Evolutionary conservation across 2,797 vertebrate species (phyloP), one percentile per base, ranked within the genome.

Genomic region (Mus caroli): DNA sequence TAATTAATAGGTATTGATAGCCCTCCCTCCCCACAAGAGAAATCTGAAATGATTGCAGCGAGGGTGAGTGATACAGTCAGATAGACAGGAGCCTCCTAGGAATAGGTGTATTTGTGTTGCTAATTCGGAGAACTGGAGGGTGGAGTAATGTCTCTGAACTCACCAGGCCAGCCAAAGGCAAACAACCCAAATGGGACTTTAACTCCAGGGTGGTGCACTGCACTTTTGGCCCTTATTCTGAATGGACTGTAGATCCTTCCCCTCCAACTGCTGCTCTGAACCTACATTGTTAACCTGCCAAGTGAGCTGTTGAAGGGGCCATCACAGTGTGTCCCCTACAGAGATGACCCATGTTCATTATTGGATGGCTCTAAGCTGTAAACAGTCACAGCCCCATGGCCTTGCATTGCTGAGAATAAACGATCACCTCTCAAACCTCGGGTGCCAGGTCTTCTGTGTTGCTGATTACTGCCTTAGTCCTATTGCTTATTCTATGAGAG

Each of bases 1-100:
- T 73, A 94, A 60, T n/a, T 85, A 90, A 90, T 93, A 96, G 34
- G 26, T 90, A 90, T 91, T 93, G 60, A 78, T 89, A 87, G 22
- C 43, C 1, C 19, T 76, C 73, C 13, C 11, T 89, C n/a, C n/a
- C 73, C 13, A 82, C 87, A 94, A 94, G 80, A 46, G 79, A 62
- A 69, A 94, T 89, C 31, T 91, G 91, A 79, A 88, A 37, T 87
- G 86, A 75, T 10, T 75, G 3, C 64, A 62, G 24, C 50, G 46
- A 80, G 19, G 58, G 19, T 88, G 4, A 19, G 5, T 75, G 7
- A 60, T 89, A 9, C 26, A 84, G 56, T 64, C 79, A 94, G 87
- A 46, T 62, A 22, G 78, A 85, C 95, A 96, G 46, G 28, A 73
- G 2, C 67, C 54, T 96, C 43, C 77, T 52, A 71, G 37, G 50